Conservation (phyloP, 2,113 vertebrate species). For the Pachypanchax playfairii region DNA sequence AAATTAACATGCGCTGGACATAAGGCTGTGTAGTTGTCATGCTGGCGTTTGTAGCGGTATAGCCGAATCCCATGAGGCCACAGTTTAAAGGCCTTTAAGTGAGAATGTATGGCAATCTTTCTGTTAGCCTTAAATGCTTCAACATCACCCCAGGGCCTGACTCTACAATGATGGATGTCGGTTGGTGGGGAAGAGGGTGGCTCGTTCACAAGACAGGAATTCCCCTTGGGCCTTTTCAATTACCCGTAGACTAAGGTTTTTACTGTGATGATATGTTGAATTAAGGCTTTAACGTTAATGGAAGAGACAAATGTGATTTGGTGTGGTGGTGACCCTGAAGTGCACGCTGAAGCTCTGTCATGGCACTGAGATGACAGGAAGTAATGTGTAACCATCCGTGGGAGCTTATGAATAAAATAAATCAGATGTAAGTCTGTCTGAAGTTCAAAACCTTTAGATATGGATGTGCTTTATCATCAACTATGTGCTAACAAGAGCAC, state of each 20-base stretch:
- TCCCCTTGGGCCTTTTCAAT: constrained; percentile 81
- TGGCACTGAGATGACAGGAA: not conserved
- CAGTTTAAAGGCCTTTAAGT: constrained; percentile 52
- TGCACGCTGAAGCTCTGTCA: constrained; percentile 20
- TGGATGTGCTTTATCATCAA: constrained; percentile 40
- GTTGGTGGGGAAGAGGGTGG: constrained; percentile 42
- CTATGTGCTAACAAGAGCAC: constrained; percentile 41
- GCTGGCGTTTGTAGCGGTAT: constrained; percentile 6
- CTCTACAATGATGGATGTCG: constrained; percentile 74
- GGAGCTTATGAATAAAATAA: constrained; percentile 15
- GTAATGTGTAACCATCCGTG: not conserved
- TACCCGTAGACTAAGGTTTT: constrained; percentile 74
- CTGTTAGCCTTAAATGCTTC: constrained; percentile 73
- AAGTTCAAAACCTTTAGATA: constrained; percentile 40
- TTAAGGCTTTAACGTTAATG: constrained; percentile 74
- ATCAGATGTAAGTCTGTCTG: constrained; percentile 32
- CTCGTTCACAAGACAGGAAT: constrained; percentile 65
- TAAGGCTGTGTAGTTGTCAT: constrained; percentile 30
- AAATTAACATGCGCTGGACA: constrained; percentile 53
- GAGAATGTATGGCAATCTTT: constrained; percentile 56
- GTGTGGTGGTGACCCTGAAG: constrained; percentile 67
- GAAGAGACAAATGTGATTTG: constrained; percentile 76
- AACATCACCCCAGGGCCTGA: constrained; percentile 70
- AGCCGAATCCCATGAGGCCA: constrained; percentile 24
- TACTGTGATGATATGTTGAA: constrained; percentile 74